phyloP scores from a whole-genome alignment of 2,888 invertebrate genomes.

The Brachyptera risi region DNA sequence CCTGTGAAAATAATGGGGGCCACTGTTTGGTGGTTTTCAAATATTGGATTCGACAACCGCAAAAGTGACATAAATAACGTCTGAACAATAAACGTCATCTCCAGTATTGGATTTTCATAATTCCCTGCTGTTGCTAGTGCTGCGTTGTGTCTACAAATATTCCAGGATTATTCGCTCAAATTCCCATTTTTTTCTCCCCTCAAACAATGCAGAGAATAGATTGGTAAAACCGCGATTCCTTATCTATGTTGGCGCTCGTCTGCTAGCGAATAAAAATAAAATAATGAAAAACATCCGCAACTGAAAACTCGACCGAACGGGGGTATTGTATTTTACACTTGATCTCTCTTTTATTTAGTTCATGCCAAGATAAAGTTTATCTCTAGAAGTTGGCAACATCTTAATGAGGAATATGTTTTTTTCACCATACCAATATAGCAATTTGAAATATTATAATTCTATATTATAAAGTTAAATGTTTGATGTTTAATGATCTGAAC shows the following conservation, averaged over 20 bases:
- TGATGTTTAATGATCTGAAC: conserved; percentile 20
- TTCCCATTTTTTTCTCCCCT: background rate
- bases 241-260: conserved; percentile 9
- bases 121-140: conserved; percentile 24
- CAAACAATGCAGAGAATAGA: background rate
- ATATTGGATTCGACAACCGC: conserved; percentile 30
- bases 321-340: conserved; percentile 18
- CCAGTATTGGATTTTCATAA: conserved; percentile 29
- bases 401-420: conserved; percentile 22
- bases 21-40: conserved; percentile 26
- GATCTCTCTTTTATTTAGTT: conserved; percentile 21
- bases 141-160: conserved; percentile 11
- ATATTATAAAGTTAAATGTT: conserved; percentile 18
- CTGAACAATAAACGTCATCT: conserved; percentile 29
- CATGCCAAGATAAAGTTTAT: conserved; percentile 20
- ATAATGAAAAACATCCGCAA: background rate
- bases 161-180: background rate
- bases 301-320: background rate
- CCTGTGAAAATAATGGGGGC: conserved; percentile 25
- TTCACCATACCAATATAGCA: conserved; percentile 7
- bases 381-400: conserved; percentile 10
- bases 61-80: conserved; percentile 28
- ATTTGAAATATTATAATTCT: conserved; percentile 13
- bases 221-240: conserved; percentile 11
- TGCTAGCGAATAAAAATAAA: background rate